phyloP scores from a whole-genome alignment of 2,888 invertebrate genomes.

The Amblyjoppa fuscipennis region DNA sequence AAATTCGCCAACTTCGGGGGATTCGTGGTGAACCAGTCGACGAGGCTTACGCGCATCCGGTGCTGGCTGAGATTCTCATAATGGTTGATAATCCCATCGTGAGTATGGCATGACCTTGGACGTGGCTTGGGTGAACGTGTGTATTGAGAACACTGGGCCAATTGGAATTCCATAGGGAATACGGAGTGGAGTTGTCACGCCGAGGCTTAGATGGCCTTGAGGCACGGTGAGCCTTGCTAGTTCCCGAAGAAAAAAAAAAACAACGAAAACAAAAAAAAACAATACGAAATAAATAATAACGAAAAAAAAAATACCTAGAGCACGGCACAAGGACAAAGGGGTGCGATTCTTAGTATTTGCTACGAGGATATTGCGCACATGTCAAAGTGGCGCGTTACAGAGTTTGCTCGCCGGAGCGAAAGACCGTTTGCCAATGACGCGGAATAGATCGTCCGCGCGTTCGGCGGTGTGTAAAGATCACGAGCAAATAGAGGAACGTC shows the following conservation, averaged over 20 bases:
- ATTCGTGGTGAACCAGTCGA: background rate
- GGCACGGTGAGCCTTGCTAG: background rate
- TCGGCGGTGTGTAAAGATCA: conserved; percentile 5
- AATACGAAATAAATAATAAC: background rate
- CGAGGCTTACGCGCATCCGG: background rate
- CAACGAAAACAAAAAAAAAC: background rate
- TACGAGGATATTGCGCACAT: background rate
- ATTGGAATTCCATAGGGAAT: conserved; percentile 33
- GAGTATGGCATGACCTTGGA: conserved; percentile 20
- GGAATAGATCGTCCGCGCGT: conserved; percentile 9
- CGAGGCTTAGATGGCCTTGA: background rate
- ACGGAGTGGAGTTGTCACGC: background rate
- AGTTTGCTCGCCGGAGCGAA: conserved; percentile 2
- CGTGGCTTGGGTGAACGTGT: conserved; percentile 37
- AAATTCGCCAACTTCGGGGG: background rate
- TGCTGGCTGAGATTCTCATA: conserved; percentile 11
- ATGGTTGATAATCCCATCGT: conserved; percentile 28
- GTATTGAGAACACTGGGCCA: conserved; percentile 31
- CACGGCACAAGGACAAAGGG: background rate
- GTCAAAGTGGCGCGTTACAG: conserved; percentile 1
- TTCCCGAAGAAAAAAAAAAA: background rate
- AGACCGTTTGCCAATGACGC: background rate
- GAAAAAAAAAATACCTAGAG: background rate
- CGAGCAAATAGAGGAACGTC: background rate
- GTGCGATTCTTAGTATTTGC: background rate